These are phyloP conservation scores for Hemibagrus wyckioides DNA, from an alignment of 2,113 vertebrate species.

Conservation along the genomic window DNA sequence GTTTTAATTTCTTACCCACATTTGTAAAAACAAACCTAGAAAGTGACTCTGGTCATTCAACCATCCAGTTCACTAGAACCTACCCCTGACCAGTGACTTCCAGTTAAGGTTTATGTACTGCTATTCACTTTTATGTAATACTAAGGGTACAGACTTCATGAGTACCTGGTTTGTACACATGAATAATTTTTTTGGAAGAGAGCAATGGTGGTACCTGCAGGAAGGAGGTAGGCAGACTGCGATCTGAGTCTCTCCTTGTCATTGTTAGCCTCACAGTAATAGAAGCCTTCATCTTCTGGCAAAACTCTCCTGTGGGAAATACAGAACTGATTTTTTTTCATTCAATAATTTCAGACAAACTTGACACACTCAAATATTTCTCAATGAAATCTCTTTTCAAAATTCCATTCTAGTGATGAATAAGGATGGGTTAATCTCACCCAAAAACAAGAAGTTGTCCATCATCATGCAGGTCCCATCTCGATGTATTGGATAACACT, in stretches of 20 bases:
- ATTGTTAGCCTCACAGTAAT: slow-evolving; percentile 73
- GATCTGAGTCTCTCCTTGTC: slow-evolving; percentile 64
- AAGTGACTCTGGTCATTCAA: neutral
- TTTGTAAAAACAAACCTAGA: neutral
- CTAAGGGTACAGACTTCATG: neutral
- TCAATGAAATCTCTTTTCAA: neutral
- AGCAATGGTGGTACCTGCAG: slow-evolving; percentile 62
- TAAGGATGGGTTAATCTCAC: slow-evolving; percentile 52
- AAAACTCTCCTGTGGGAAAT: slow-evolving; percentile 66
- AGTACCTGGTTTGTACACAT: neutral
- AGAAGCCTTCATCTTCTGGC: slow-evolving; percentile 69
- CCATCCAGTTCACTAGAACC: neutral
- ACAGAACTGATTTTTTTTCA: neutral
- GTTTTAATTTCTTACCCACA: neutral
- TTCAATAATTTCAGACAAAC: neutral
- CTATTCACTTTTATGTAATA: neutral
- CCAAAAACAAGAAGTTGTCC: slow-evolving; percentile 76
- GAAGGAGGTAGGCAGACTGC: slow-evolving; percentile 65
- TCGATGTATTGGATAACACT: slow-evolving; percentile 61
- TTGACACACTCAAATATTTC: neutral
- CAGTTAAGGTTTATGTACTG: neutral
- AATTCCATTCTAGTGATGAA: neutral
- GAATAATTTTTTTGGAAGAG: neutral
- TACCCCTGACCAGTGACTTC: neutral
- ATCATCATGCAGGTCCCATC: slow-evolving; percentile 65